Evolutionary conservation across 2,797 vertebrate genomes (phyloP), one percentile per base, ranked within the genome.

Genomic region (Mallotus villosus): DNA sequence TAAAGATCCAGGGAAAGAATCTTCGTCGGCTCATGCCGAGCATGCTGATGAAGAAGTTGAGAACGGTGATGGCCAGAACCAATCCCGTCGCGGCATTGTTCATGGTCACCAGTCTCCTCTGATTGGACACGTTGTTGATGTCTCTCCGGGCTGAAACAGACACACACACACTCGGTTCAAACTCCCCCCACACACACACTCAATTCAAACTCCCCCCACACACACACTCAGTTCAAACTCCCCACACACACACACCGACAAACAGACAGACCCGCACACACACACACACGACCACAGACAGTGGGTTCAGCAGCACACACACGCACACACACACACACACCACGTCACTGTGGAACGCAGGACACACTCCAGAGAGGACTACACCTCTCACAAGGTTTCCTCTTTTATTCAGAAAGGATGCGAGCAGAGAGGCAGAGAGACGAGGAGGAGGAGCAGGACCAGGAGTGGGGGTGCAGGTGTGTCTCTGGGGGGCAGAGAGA

Each of bases 31-130:
- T 22, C 58, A 25, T 22, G 11, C 58, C 58, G 11, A 60, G 22
- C 21, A 25, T 25, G 58, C 58, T 60, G 58, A 60, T 22, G 58
- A 60, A 24, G 58, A 24, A 14, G 58, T 60, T 60, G 58, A 60
- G 21, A 22, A 60, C 21, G 58, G 58, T 60, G 58, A 25, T 60
- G 58, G 22, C 58, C 0, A 25, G 21, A 25, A 60, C 58, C 21
- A 60, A 22, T 25, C 58, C 58, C 4, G 58, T 60, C 22, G 24
- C 58, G 1, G 4, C 58, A 25, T 60, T 60, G 58, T 60, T 60
- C 58, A 60, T 22, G n/a, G 24, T 27, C 21, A 24, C 58, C 24
- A 60, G 24, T 17, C 21, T 22, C 24, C 8, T 60, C 58, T 60
- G 58, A 60, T 60, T 60, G 7, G 58, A 60, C 22, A 60, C 58